A percentile compares a stretch with the other conserved stretches of the same genome.
These are phyloP conservation scores for Diachrysia chrysitis DNA, from an alignment of 2,888 invertebrate species.

Conservation along the genomic window DNA sequence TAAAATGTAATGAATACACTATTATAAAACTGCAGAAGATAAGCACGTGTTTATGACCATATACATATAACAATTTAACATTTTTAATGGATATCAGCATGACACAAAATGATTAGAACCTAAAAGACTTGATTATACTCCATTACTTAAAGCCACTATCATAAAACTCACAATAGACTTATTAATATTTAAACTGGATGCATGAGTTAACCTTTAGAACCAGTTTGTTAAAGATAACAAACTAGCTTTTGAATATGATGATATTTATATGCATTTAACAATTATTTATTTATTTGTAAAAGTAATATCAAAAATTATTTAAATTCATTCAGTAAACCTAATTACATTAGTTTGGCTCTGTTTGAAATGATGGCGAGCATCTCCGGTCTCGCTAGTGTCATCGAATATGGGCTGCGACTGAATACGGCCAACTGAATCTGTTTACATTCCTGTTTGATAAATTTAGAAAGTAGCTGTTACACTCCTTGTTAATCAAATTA, in stretches of 20 bases:
- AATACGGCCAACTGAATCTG: too few relatives aligned
- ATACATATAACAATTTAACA: not conserved
- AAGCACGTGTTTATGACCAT: not conserved
- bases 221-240: slow-evolving; percentile 19
- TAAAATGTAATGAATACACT: not conserved
- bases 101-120: not conserved
- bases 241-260: not conserved
- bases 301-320: not conserved
- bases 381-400: too few relatives aligned
- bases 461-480: too few relatives aligned
- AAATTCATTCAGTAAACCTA: too few relatives aligned
- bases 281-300: not conserved
- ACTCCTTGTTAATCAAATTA: too few relatives aligned
- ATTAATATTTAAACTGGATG: slow-evolving; percentile 12
- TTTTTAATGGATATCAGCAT: not conserved
- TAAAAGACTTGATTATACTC: not conserved
- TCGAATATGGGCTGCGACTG: too few relatives aligned
- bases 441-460: too few relatives aligned
- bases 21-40: not conserved
- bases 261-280: not conserved
- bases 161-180: not conserved
- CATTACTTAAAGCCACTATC: not conserved
- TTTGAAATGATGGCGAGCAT: too few relatives aligned
- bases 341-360: too few relatives aligned
- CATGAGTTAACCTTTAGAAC: slow-evolving; percentile 12